A percentile compares a stretch with the other conserved stretches of the same genome.
Conservation (phyloP, 2,888 invertebrate genomes). For the Machimus atricapillus region DNA sequence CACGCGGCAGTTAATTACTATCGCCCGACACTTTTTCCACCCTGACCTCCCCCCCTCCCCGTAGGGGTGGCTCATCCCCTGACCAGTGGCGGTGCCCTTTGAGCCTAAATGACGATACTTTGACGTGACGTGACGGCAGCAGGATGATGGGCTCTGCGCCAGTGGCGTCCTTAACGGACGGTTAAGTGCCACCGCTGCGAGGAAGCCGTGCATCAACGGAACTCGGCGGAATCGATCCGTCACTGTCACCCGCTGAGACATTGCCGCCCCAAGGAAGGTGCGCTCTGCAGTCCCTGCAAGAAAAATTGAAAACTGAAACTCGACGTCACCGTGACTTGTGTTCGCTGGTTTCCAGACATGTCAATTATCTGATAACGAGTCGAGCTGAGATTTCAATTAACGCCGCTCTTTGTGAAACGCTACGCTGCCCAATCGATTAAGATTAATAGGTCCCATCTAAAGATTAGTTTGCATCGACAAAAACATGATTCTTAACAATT, state of each 20-base stretch:
- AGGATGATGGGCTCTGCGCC: conserved; percentile 14
- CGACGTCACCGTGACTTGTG: conserved; percentile 34
- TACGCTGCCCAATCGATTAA: conserved; percentile 10
- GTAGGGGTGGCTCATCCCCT: background rate
- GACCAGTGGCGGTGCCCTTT: background rate
- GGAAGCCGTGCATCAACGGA: conserved; percentile 11
- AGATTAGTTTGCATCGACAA: background rate
- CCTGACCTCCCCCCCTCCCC: background rate
- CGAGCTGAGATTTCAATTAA: conserved; percentile 38
- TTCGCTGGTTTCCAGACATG: conserved; percentile 25
- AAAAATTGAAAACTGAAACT: conserved; percentile 36
- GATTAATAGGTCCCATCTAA: conserved; percentile 15
- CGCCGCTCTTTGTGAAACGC: background rate
- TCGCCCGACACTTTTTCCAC: conserved; percentile 27
- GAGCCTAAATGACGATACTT: conserved; percentile 24
- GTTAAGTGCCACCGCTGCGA: conserved; percentile 27
- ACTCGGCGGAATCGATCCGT: conserved; percentile 28
- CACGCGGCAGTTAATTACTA: conserved; percentile 50
- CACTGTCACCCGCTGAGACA: conserved; percentile 36
- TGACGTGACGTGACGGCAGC: conserved; percentile 9
- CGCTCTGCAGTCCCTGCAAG: background rate
- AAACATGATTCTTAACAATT: background rate
- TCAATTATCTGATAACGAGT: conserved; percentile 40
- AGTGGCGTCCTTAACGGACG: conserved; percentile 25
- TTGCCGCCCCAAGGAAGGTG: background rate